Percentiles rank a stretch among this genome's conserved stretches.
phyloP scores from a whole-genome alignment of 1,140 invertebrate species.

The Scylla paramamosain region DNA sequence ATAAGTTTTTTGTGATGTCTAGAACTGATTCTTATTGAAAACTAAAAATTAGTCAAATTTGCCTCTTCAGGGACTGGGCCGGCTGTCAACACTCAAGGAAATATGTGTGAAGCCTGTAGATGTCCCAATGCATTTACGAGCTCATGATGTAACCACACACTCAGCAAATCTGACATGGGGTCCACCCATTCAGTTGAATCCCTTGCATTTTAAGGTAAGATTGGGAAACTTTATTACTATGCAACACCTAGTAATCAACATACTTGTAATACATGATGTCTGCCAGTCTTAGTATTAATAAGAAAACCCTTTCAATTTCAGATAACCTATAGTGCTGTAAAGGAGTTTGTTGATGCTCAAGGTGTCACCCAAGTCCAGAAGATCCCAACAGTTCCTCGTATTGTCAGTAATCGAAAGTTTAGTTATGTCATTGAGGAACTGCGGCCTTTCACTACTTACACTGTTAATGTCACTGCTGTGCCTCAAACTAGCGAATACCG shows the following conservation, averaged over 20 bases:
- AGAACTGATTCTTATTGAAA: too few relatives aligned
- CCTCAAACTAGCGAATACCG: slow-evolving; percentile 91
- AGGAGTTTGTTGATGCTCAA: slow-evolving; percentile 96
- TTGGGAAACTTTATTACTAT: background rate
- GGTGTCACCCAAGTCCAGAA: slow-evolving; percentile 93
- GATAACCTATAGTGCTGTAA: slow-evolving; percentile 90
- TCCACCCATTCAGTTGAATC: slow-evolving; percentile 93
- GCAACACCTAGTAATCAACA: too few relatives aligned
- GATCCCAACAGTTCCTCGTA: slow-evolving; percentile 87
- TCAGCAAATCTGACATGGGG: slow-evolving; percentile 96
- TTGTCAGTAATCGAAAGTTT: slow-evolving; percentile 84
- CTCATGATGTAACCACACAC: slow-evolving; percentile 92
- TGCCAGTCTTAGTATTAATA: too few relatives aligned
- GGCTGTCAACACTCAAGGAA: slow-evolving; percentile 85
- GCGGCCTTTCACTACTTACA: slow-evolving; percentile 96
- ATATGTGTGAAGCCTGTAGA: slow-evolving; percentile 95
- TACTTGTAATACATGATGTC: too few relatives aligned
- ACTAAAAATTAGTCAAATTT: too few relatives aligned
- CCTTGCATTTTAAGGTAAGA: slow-evolving; percentile 90
- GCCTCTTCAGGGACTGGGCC: slow-evolving; percentile 81
- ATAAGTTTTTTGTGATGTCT: too few relatives aligned
- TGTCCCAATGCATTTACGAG: slow-evolving; percentile 92
- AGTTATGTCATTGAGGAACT: slow-evolving; percentile 90
- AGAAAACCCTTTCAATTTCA: slow-evolving; percentile 12
- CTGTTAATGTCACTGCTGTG: slow-evolving; percentile 95